Evolutionary conservation across 1,140 invertebrate genomes (phyloP), one percentile per base, ranked within the genome.

Genomic region (Ericerus pela): DNA sequence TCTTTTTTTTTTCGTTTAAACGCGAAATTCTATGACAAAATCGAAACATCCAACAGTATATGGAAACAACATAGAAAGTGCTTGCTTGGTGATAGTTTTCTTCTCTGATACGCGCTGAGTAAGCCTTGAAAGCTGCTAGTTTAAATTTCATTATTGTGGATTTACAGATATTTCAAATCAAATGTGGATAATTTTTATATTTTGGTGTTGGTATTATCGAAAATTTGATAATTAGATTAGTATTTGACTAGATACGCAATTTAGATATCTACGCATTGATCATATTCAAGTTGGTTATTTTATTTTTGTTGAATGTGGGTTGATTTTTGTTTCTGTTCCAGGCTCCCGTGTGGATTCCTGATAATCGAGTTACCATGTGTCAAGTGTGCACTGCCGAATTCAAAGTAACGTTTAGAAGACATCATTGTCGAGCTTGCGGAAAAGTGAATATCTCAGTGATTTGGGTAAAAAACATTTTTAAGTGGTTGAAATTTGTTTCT

Each of bases 341-440:
- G 68, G 79, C 80, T 27, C 79, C 81, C 6, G 72, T 82, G 22
- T 78, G 81, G 74, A 75, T 84, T 36, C 81, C 80, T 47, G 77
- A 83, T 64, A 72, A 76, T 36, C 71, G 81, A 27, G 79, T 83
- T 1, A 80, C 79, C 2, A 83, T 79, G 72, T 86, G 83, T 64
- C 82, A 84, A 73, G 63, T 76, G n/a, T 87, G 84, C 68, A 78
- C 78, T 20, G 68, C 71, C 24, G 77, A 79, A 59, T 86, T 86
- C 66, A 82, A 79, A 2, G 74, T 85, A 12, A 81, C 80, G 58
- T 82, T 80, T 65, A 72, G 84, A 53, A 74, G 83, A 59, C 82
- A 87, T 63, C 82, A 85, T 65, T 87, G 84, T 62, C 69, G 83
- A 62, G 77, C 80, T 18, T 85, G 83, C 75, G 84, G 83, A 55